A percentile compares a stretch with the other conserved stretches of the same genome.
Evolutionary conservation across 2,113 vertebrate species (phyloP).

Genomic region (Sialia sialis): DNA sequence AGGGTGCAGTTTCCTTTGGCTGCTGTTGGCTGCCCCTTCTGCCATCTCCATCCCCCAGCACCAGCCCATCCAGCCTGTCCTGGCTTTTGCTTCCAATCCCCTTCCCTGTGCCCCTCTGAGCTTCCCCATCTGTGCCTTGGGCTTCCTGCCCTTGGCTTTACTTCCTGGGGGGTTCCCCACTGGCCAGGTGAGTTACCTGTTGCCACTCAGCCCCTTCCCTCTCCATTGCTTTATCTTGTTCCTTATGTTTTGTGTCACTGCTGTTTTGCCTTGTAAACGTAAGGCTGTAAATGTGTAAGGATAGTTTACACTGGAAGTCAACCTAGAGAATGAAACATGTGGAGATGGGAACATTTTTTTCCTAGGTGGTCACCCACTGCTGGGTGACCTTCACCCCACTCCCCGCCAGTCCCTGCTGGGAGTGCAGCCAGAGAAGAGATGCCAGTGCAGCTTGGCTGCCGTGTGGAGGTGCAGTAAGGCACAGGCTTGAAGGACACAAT

Average conservation of each 20-base stretch:
- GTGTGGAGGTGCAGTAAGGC: neutral
- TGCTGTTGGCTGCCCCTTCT: neutral
- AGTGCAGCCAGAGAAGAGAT: neutral
- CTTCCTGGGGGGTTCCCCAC: neutral
- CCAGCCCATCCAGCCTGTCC: too few relatives aligned
- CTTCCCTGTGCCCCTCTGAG: accelerated
- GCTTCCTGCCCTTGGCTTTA: neutral
- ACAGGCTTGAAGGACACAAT: neutral
- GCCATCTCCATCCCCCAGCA: neutral
- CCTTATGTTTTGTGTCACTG: neutral
- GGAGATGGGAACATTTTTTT: neutral
- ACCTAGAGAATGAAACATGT: neutral
- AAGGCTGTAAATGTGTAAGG: neutral
- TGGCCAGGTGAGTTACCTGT: neutral
- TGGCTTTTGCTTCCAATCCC: neutral
- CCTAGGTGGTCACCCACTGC: neutral
- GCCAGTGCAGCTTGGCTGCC: neutral
- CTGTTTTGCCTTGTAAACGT: neutral
- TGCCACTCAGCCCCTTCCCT: neutral
- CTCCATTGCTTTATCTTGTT: neutral
- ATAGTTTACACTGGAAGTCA: neutral
- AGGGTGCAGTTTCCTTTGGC: neutral
- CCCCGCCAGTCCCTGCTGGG: neutral
- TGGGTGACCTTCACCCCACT: neutral
- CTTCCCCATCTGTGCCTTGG: accelerated